Base-by-base conservation (phyloP, 2,888 invertebrate genomes). In the Trissoscelio sp. region DNA sequence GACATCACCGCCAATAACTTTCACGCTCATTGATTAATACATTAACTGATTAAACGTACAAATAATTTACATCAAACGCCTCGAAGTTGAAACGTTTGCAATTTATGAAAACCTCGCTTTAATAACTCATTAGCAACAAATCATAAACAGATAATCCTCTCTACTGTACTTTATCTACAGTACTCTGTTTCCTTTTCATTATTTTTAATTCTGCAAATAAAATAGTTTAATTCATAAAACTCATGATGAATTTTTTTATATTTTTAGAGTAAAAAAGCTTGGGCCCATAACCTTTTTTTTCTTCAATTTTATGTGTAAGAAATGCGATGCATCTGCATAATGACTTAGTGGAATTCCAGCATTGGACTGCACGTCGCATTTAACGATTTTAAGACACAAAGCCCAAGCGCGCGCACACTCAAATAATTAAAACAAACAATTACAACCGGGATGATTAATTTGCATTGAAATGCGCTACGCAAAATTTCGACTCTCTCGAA, bases 371-470 rank as follows among this genome's bases (percentile, higher is more conserved):
- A n/a, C n/a, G n/a, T n/a, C n/a, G n/a, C n/a, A n/a, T 60, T 48
- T 75, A 66, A 74, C 28, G 74, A 74, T 74, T 74, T 66, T 48
- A 66, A 55, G 66, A 64, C 55, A 55, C 53, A 31, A 44, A 34
- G 44, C 5, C 1, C 28, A n/a, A 16, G 7, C 12, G 39, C 51
- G 3, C 42, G 62, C 24, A 51, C n/a, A n/a, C n/a, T n/a, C 34
- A 34, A 53, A 70, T 78, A 78, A 78, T 78, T 78, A 57, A 70
- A 78, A 57, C 69, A 64, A 78, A 78, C 70, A 70, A 78, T 78
- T 57, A 70, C 55, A 22, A 46, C 18, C 34, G 48, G 28, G 34
- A 57, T 78, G 78, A 78, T 70, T 78, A 57, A 78, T 78, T 78
- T 64, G 37, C 57, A 37, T 53, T 55, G 55, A 78, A 69, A 78